Base-by-base conservation (phyloP, 2,888 invertebrate genomes). In the Himalopsyche anomala region DNA sequence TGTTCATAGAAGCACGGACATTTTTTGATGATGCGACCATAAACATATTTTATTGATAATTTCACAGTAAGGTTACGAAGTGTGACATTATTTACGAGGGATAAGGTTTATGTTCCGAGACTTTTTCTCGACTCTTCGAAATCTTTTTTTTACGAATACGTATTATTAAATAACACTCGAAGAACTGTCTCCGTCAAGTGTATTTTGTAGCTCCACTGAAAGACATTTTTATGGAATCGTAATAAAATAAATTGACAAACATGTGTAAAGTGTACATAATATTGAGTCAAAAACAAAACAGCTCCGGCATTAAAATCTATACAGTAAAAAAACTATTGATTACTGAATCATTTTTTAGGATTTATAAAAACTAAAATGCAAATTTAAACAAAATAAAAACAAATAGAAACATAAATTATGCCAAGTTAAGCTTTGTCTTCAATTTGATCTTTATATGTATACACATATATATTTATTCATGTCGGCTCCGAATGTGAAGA, bases 31-130 rank as follows among this genome's bases (percentile, higher is more conserved):
- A 62, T 62, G 62, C 62, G 62, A n/a, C 28, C 19, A n/a, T 62
- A 62, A 62, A 28, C 19, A 62, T 62, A 62, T 62, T 62, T 62
- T 62, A 28, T 62, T 62, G 62, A 62, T 62, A 28, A 19, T 62
- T 62, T n/a, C 8, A 9, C 19, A 62, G 62, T 62, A 28, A 28
- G 62, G 62, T 62, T 62, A 62, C 62, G 28, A n/a, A 62, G 62
- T 62, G 62, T 62, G 62, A 62, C 62, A 62, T 62, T 62, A 62
- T 62, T 62, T 62, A 62, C 62, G 62, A 62, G 62, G 62, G 62
- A 28, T 51, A 62, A 62, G 28, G 19, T 62, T 62, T 62, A 62
- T 62, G 62, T 62, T 11, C 11, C 62, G 19, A 62, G 19, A 62
- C 19, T 19, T 62, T 62, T 19, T 62, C 5, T 8, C 3, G 62